These are phyloP conservation scores for Gallirallus australis DNA, from an alignment of 2,797 vertebrate species.

Conservation along the genomic window DNA sequence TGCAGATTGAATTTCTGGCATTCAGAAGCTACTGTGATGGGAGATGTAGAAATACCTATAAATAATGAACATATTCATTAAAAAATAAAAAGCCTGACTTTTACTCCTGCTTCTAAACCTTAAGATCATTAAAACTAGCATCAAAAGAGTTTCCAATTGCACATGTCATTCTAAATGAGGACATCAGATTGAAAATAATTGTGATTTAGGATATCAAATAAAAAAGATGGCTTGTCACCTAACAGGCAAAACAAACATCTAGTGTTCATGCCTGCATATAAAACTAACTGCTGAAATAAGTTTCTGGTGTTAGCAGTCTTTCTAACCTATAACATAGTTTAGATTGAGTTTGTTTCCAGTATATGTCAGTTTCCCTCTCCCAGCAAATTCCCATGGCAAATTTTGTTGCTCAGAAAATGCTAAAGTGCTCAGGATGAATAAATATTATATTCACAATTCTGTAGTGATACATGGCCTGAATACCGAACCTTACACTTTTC, in stretches of 20 bases:
- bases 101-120: not conserved
- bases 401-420: not conserved
- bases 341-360: not conserved
- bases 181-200: not conserved
- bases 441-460: not conserved
- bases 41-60: not conserved
- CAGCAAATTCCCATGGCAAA: not conserved
- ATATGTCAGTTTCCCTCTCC: fast-evolving
- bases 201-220: not conserved
- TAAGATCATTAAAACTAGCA: not conserved
- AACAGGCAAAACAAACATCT: not conserved
- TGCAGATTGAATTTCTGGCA: not conserved
- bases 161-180: not conserved
- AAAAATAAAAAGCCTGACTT: constrained; percentile 1
- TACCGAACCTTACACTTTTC: not conserved
- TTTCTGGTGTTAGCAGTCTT: not conserved
- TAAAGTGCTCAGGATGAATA: not conserved
- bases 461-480: not conserved
- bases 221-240: not conserved
- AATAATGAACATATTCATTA: constrained; percentile 3
- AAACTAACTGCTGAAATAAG: not conserved
- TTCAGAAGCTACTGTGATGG: not conserved
- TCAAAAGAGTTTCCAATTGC: not conserved
- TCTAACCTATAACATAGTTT: not conserved
- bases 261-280: not conserved